Percentiles rank a stretch among this genome's conserved stretches.
phyloP scores from a whole-genome alignment of 2,113 vertebrate genomes.

The Poecilia latipinna region DNA sequence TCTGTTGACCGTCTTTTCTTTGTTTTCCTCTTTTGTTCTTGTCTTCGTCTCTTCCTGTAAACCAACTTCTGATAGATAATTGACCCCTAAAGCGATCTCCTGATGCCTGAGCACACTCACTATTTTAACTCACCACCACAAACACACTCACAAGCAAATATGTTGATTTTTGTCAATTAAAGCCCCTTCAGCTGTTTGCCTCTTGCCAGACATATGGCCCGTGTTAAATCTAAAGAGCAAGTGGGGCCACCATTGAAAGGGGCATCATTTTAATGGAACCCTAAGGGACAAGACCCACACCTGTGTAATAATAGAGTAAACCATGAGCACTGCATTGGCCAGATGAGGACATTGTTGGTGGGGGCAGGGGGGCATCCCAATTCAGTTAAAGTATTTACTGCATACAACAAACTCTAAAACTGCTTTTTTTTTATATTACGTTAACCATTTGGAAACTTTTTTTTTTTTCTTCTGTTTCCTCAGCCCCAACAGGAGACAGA shows the following conservation, averaged over 20 bases:
- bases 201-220: constrained; percentile 85
- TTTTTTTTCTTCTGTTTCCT: constrained; percentile 21
- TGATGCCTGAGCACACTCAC: constrained; percentile 34
- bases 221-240: constrained; percentile 82
- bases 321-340: constrained; percentile 59
- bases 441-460: background rate
- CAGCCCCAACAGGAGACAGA: constrained; percentile 10
- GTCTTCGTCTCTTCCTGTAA: constrained; percentile 18
- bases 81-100: constrained; percentile 64
- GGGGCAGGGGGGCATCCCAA: background rate
- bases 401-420: background rate
- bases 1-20: constrained; percentile 3
- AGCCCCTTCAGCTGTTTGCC: constrained; percentile 83
- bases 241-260: constrained; percentile 71
- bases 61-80: constrained; percentile 54
- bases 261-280: constrained; percentile 83
- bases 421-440: background rate
- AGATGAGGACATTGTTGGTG: constrained; percentile 63
- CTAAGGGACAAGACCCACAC: constrained; percentile 82
- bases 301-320: constrained; percentile 79
- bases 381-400: constrained; percentile 1
- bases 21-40: constrained; percentile 17
- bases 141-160: constrained; percentile 67
- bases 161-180: constrained; percentile 87
- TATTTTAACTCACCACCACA: constrained; percentile 26